Conservation (phyloP, 2,113 vertebrate genomes). For the Canis aureus region DNA sequence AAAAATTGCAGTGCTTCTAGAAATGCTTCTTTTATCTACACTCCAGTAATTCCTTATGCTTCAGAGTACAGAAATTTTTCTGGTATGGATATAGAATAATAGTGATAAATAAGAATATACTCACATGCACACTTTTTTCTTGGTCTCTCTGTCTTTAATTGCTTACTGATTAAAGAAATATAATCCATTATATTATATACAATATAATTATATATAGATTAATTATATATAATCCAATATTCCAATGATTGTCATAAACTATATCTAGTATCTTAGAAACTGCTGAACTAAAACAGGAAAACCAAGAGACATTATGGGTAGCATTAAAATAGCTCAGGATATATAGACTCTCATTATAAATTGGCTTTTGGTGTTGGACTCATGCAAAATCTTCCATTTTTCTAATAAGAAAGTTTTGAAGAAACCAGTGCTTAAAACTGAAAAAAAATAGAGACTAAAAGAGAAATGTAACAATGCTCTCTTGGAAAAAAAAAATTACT, state of each 20-base stretch:
- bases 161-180: not conserved
- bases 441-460: not conserved
- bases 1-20: not conserved
- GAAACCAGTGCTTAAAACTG: not conserved
- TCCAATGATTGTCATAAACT: not conserved
- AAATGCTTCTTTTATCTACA: not conserved
- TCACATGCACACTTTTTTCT: not conserved
- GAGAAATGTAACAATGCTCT: not conserved
- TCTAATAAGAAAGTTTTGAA: not conserved
- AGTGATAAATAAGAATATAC: not conserved
- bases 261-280: not conserved
- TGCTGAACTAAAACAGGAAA: slow-evolving; percentile 28
- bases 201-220: no score
- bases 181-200: not conserved
- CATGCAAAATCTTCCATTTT: not conserved
- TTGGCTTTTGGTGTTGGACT: not conserved
- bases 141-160: not conserved
- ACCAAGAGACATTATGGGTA: not conserved
- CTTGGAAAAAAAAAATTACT: not conserved
- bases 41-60: not conserved
- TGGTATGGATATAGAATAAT: not conserved
- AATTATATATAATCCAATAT: no score
- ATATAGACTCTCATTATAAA: not conserved
- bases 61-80: not conserved
- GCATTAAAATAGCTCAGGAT: slow-evolving; percentile 16